Conservation (phyloP, 2,797 vertebrate species). For the Gambelia wislizenii region DNA sequence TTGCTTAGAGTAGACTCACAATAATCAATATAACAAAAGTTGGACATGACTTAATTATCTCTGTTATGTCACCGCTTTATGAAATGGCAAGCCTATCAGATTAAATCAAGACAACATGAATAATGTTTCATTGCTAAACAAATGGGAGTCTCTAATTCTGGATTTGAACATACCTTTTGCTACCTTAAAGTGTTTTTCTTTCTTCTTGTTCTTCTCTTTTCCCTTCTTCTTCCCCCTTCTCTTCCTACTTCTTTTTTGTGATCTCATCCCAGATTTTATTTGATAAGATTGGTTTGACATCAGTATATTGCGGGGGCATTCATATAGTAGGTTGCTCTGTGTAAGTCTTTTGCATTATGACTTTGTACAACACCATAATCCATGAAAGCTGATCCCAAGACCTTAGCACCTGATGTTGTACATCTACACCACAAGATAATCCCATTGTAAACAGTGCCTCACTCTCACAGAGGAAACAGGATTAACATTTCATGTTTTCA, state of each 20-base stretch:
- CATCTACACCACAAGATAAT: slow-evolving; percentile 56
- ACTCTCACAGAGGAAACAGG: slow-evolving; percentile 68
- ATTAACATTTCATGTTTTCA: slow-evolving; percentile 71
- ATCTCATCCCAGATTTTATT: slow-evolving; percentile 43
- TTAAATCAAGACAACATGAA: neutral
- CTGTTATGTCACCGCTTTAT: neutral
- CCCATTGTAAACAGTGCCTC: slow-evolving; percentile 69
- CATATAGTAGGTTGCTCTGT: slow-evolving; percentile 15
- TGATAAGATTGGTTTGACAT: slow-evolving; percentile 46
- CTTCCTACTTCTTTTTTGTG: neutral
- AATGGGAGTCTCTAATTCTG: neutral
- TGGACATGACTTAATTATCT: no score
- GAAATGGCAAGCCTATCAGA: neutral
- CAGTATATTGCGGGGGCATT: slow-evolving; percentile 35
- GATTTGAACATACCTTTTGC: neutral
- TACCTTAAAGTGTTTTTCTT: neutral
- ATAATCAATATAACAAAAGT: neutral
- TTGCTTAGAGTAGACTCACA: neutral
- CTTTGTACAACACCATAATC: slow-evolving; percentile 47
- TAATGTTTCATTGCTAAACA: neutral
- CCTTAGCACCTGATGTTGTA: slow-evolving; percentile 45
- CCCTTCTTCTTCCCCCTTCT: neutral
- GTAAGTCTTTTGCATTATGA: slow-evolving; percentile 43
- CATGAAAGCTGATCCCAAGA: slow-evolving; percentile 49
- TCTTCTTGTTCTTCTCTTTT: neutral